These are phyloP conservation scores for Lycophotia porphyrea DNA, from an alignment of 2,888 invertebrate species.

Conservation along the genomic window DNA sequence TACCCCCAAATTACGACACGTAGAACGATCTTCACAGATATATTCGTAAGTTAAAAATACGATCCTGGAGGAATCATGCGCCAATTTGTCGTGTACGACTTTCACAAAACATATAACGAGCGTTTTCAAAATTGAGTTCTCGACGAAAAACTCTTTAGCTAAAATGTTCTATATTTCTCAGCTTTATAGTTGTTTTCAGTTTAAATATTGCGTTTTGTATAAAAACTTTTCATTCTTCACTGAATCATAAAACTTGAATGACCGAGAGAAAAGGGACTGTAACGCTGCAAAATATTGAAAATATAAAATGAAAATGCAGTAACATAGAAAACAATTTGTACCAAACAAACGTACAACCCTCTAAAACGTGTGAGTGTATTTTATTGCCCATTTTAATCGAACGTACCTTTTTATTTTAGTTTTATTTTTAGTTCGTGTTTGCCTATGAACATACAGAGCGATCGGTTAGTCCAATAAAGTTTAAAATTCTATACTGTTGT, in stretches of 20 bases:
- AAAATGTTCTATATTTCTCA: not conserved
- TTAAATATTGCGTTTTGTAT: not conserved
- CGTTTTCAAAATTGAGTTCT: constrained; percentile 8
- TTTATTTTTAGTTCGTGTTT: constrained; percentile 14
- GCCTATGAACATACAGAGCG: not conserved
- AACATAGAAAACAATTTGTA: constrained; percentile 17
- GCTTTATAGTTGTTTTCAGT: not conserved
- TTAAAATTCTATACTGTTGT: not conserved
- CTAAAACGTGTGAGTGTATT: constrained; percentile 18
- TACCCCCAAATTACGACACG: not conserved
- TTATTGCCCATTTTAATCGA: constrained; percentile 26
- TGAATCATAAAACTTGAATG: constrained; percentile 18
- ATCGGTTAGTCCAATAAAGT: not conserved
- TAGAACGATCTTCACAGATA: not conserved
- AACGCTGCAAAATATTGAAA: constrained; percentile 5
- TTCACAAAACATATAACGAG: not conserved
- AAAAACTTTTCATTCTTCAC: not conserved
- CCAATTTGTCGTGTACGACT: constrained; percentile 6
- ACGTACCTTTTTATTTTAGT: constrained; percentile 4
- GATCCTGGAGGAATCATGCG: not conserved
- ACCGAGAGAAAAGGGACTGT: not conserved
- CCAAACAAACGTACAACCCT: constrained; percentile 23
- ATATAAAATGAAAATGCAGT: constrained; percentile 29
- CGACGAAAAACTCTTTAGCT: not conserved
- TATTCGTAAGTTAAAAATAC: constrained; percentile 13